Evolutionary conservation across 2,797 vertebrate genomes (phyloP).

Genomic region (Telmatherina bonti): DNA sequence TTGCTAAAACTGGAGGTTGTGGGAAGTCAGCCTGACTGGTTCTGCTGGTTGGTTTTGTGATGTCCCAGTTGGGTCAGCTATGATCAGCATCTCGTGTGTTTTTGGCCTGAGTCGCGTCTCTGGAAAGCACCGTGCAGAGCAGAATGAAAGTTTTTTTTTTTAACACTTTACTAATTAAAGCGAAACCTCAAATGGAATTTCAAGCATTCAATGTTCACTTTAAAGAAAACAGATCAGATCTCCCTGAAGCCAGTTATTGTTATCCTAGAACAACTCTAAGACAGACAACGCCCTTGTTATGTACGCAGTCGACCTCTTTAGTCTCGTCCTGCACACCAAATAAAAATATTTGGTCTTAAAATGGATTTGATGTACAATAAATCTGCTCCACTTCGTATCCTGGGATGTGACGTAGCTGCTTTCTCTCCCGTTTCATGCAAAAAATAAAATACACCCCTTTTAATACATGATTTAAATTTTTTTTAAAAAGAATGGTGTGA

Average conservation of each 20-base stretch:
- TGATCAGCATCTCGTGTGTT: conserved; percentile 4
- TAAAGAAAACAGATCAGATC: background rate
- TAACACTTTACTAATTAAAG: no score
- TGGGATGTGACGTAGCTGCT: no score
- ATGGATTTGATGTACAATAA: no score
- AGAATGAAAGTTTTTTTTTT: no score
- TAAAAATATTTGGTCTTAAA: no score
- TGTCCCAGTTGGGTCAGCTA: background rate
- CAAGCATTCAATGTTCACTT: background rate
- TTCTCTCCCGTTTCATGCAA: no score
- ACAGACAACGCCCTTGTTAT: conserved; percentile 30
- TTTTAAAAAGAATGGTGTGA: no score
- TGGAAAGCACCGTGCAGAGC: background rate
- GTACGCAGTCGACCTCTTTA: background rate
- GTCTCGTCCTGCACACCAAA: no score
- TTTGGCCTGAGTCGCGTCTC: background rate
- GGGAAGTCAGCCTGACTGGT: conserved; percentile 31
- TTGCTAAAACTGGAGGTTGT: conserved; percentile 29
- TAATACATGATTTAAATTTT: no score
- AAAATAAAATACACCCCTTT: no score
- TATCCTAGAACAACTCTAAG: background rate
- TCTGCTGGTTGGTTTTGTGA: conserved; percentile 20
- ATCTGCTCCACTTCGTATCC: no score
- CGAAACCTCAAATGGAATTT: no score
- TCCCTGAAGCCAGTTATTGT: background rate